These are phyloP conservation scores for Drosophila prostipennis DNA, from an alignment of 2,888 invertebrate genomes.

Conservation along the genomic window DNA sequence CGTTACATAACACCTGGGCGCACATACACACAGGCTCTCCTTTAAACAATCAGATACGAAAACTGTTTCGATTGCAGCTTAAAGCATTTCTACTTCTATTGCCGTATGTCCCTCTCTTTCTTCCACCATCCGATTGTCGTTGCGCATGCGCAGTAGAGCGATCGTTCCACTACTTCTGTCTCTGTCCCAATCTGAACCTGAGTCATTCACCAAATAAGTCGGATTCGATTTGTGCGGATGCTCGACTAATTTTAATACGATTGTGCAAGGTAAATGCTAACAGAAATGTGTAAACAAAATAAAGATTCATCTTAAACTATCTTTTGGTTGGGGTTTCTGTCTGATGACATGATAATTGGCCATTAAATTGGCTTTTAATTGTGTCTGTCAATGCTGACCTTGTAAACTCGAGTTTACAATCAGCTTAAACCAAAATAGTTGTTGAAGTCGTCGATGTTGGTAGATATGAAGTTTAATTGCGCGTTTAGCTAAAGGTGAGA, in stretches of 20 bases:
- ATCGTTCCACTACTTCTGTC: conserved; percentile 13
- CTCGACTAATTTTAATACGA: conserved; percentile 57
- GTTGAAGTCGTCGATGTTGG: background rate
- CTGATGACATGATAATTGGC: conserved; percentile 53
- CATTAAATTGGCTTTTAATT: conserved; percentile 66
- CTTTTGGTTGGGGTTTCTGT: conserved; percentile 7
- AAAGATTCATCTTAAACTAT: conserved; percentile 18
- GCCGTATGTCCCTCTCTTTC: conserved; percentile 6
- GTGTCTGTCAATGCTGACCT: conserved; percentile 48
- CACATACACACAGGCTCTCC: conserved; percentile 4
- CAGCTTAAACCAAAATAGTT: background rate
- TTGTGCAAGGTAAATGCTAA: conserved; percentile 54
- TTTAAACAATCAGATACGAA: conserved; percentile 23
- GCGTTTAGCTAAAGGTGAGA: background rate
- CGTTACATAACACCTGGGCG: conserved; percentile 58
- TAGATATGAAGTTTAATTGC: conserved; percentile 6
- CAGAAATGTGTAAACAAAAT: conserved; percentile 22
- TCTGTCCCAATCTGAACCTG: conserved; percentile 10
- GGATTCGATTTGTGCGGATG: conserved; percentile 56
- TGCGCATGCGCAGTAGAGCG: conserved; percentile 67
- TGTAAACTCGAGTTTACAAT: conserved; percentile 40
- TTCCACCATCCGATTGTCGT: conserved; percentile 34
- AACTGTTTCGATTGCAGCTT: conserved; percentile 62
- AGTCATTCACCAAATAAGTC: conserved; percentile 62
- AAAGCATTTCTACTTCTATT: conserved; percentile 45